A percentile compares a stretch with the other conserved stretches of the same genome.
phyloP scores from a whole-genome alignment of 2,888 invertebrate genomes.

The Gordius sp. region DNA sequence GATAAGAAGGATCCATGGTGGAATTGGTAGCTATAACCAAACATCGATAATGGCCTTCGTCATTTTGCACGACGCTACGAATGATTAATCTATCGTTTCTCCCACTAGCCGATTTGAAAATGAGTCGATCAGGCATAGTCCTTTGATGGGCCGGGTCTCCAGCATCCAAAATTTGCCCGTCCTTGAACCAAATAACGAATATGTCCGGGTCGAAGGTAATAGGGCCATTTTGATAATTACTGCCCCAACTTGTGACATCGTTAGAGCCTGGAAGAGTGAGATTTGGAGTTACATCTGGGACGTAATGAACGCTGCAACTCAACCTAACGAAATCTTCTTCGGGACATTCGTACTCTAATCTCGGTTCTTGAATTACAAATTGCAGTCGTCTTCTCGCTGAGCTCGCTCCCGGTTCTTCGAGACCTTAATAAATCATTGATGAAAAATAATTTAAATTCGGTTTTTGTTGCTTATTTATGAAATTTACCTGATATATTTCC shows the following conservation, averaged over 20 bases:
- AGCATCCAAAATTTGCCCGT: background rate
- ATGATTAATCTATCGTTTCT: background rate
- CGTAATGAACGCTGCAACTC: background rate
- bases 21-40: background rate
- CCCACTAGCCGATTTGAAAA: background rate
- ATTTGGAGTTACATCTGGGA: no score
- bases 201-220: background rate
- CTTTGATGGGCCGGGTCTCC: background rate
- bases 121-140: background rate
- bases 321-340: constrained; percentile 3
- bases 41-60: background rate
- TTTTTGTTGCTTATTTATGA: no score
- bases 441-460: no score
- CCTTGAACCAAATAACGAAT: constrained; percentile 10
- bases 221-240: no score
- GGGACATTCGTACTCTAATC: background rate
- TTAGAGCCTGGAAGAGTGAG: no score
- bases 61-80: background rate
- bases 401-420: no score
- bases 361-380: background rate
- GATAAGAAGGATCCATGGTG: background rate
- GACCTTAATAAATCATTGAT: no score
- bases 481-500: no score
- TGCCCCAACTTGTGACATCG: no score
- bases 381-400: no score